These are phyloP conservation scores for Euglossa dilemma DNA, from an alignment of 1,140 invertebrate species.

Conservation along the genomic window DNA sequence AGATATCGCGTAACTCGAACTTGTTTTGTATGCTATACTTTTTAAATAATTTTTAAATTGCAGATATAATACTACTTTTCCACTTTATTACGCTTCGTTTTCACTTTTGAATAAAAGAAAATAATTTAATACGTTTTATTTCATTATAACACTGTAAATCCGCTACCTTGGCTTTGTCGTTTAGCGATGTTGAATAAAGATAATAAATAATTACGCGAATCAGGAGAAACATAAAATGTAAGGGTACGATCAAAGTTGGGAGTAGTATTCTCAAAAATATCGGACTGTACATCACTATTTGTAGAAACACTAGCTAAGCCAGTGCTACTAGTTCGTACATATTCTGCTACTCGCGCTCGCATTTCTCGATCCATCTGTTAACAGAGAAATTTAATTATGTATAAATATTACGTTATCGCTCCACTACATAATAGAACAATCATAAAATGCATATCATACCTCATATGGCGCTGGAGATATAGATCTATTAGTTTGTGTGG, in stretches of 20 bases:
- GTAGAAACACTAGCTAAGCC: constrained; percentile 78
- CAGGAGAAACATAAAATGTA: constrained; percentile 81
- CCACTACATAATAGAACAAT: not conserved
- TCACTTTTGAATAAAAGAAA: not conserved
- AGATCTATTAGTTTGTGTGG: constrained; percentile 63
- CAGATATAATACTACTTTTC: constrained; percentile 26
- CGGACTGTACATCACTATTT: constrained; percentile 76
- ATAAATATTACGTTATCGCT: not conserved
- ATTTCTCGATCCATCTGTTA: constrained; percentile 83
- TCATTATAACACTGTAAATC: constrained; percentile 77
- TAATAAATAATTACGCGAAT: constrained; percentile 82
- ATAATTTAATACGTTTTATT: not conserved
- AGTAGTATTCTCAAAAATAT: constrained; percentile 66
- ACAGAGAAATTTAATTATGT: constrained; percentile 20
- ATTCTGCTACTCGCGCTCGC: constrained; percentile 83
- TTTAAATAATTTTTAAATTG: not conserved
- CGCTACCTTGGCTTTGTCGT: constrained; percentile 79
- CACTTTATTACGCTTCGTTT: constrained; percentile 2
- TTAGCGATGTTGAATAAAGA: constrained; percentile 82
- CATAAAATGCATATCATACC: constrained; percentile 64
- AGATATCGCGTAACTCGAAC: not conserved
- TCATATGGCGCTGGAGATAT: constrained; percentile 75
- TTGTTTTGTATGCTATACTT: not conserved
- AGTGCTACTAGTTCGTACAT: constrained; percentile 82
- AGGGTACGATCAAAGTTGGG: constrained; percentile 71